Evolutionary conservation across 1,140 invertebrate species (phyloP), one percentile per base, ranked within the genome.

Genomic region (Drosophila novamexicana): DNA sequence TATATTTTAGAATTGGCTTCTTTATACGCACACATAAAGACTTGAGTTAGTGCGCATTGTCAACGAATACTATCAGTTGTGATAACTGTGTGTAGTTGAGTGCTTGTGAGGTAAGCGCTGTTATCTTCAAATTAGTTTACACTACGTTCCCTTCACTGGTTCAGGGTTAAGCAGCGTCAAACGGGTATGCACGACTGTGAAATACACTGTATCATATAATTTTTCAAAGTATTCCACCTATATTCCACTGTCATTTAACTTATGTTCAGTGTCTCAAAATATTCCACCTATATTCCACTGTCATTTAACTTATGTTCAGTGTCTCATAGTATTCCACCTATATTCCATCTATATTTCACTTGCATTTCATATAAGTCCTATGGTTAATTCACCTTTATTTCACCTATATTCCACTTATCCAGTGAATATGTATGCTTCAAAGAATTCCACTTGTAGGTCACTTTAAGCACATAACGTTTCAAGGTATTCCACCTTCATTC

Each of bases 121-220:
- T 71, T 71, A 71, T 71, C 61, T 36, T 37, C n/a, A 65, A 64
- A 71, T 64, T 64, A 42, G n/a, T 29, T 34, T 42, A 70, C 36
- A 45, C 40, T 47, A 54, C 40, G 34, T 9, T 49, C 32, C 22
- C 49, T 32, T 40, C 16, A 29, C 2, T 45, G 42, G 34, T 42
- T 57, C 68, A 71, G 52, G 68, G 68, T 70, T 36, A 47, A 39
- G 12, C 8, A 10, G 10, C 39, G 37, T 1, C n/a, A 34, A 32
- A 1, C 2, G 29, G 29, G 14, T 8, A 47, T 6, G 5, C 14
- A 1, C 4, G 42, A 47, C 16, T 18, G 2, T 4, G 0, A 8
- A 37, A 18, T 47, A 61, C 32, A 10, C 54, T 57, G 16, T 39
- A 39, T 6, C 12, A 16, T 8, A 1, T 32, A 37, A 10, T 22